Conservation (phyloP, 2,888 invertebrate genomes). For the Bellardia pandia region DNA sequence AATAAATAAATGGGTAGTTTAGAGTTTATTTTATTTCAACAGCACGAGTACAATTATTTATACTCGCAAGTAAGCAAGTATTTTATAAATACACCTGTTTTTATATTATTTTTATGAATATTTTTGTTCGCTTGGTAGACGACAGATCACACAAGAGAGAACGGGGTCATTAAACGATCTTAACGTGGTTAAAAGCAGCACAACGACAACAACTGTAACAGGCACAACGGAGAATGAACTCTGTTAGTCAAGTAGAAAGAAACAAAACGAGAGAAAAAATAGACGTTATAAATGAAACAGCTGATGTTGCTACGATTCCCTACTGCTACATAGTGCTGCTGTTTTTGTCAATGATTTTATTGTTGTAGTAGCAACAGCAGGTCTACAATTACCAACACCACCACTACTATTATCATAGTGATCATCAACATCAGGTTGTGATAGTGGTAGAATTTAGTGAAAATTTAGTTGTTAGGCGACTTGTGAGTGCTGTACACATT, state of each 20-base stretch:
- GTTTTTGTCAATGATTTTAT: constrained; percentile 52
- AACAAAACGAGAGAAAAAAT: constrained; percentile 3
- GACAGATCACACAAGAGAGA: constrained; percentile 68
- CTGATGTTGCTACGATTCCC: constrained; percentile 61
- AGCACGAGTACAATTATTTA: constrained; percentile 46
- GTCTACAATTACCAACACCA: constrained; percentile 45
- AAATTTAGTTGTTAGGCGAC: background rate
- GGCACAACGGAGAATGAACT: constrained; percentile 68
- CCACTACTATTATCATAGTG: background rate
- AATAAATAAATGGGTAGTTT: constrained; percentile 33
- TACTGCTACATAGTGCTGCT: constrained; percentile 54
- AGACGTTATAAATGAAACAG: constrained; percentile 52
- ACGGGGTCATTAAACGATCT: constrained; percentile 74
- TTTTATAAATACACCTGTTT: constrained; percentile 69
- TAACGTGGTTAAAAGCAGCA: constrained; percentile 68
- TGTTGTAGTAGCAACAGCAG: constrained; percentile 34
- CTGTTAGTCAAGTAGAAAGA: constrained; percentile 58
- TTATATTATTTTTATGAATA: constrained; percentile 37
- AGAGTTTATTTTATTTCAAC: constrained; percentile 48
- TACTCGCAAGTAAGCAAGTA: background rate
- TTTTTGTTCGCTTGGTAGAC: constrained; percentile 48
- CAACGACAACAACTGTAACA: constrained; percentile 57
- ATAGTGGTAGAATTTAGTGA: constrained; percentile 15
- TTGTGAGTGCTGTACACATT: background rate
- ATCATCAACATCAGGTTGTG: constrained; percentile 23